These are phyloP conservation scores for Cheilosia pagana DNA, from an alignment of 2,888 invertebrate species.

Conservation along the genomic window DNA sequence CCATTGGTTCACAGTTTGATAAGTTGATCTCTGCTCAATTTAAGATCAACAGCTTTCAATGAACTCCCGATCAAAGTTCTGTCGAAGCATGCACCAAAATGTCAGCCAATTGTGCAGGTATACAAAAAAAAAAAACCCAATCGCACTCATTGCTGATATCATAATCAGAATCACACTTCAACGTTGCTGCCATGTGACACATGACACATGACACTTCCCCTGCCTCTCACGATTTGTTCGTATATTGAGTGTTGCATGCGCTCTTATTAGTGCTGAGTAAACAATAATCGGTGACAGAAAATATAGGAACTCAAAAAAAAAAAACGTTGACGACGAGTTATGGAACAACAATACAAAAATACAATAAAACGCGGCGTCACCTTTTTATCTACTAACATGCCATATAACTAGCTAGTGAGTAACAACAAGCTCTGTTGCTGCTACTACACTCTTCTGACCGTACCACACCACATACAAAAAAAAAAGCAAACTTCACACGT, in stretches of 20 bases:
- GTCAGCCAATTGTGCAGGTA: background rate
- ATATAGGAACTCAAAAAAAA: conserved; percentile 4
- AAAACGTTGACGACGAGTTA: conserved; percentile 40
- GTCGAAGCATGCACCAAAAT: background rate
- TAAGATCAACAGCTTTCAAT: no score
- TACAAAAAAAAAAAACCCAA: background rate
- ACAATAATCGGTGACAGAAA: conserved; percentile 49
- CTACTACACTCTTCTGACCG: conserved; percentile 43
- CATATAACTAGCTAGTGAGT: conserved; percentile 30
- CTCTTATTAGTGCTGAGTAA: conserved; percentile 57
- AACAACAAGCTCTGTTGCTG: conserved; percentile 38
- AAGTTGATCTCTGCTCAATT: no score
- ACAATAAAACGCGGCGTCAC: conserved; percentile 59
- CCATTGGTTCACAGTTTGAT: no score
- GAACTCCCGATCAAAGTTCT: background rate
- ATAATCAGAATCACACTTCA: conserved; percentile 66
- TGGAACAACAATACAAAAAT: conserved; percentile 47
- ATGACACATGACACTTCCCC: background rate
- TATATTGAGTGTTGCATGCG: conserved; percentile 59
- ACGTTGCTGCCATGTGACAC: conserved; percentile 2
- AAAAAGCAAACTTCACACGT: conserved; percentile 66
- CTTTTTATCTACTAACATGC: conserved; percentile 35
- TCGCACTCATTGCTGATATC: conserved; percentile 58
- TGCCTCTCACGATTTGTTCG: conserved; percentile 37
- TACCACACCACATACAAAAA: conserved; percentile 30